These are phyloP conservation scores for Drosophila sp. DNA, from an alignment of 1,140 invertebrate species.

Conservation along the genomic window DNA sequence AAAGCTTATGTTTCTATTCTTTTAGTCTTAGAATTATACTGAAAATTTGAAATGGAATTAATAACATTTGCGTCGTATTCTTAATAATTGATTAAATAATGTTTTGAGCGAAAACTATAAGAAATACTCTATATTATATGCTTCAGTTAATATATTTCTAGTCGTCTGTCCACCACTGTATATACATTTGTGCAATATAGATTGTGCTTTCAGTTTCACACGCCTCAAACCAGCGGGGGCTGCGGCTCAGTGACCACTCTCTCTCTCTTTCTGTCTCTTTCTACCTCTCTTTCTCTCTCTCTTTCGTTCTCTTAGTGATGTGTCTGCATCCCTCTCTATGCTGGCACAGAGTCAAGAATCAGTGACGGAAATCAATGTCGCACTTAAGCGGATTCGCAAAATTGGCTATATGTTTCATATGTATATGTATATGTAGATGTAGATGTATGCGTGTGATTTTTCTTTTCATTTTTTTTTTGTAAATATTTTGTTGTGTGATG, in stretches of 20 bases:
- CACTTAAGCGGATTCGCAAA: slow-evolving; percentile 81
- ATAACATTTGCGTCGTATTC: too few species aligned
- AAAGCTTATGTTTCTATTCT: too few species aligned
- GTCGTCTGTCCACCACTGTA: not conserved
- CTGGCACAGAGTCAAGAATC: slow-evolving; percentile 70
- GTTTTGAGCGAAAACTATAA: too few species aligned
- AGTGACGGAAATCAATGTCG: slow-evolving; percentile 80
- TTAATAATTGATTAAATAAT: too few species aligned
- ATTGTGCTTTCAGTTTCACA: slow-evolving; percentile 46
- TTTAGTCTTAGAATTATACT: too few species aligned
- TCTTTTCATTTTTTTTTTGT: slow-evolving; percentile 4
- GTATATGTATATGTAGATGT: not conserved
- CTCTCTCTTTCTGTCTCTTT: slow-evolving; percentile 4
- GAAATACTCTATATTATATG: too few species aligned
- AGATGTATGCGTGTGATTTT: not conserved
- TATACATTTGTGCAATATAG: slow-evolving; percentile 32
- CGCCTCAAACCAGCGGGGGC: slow-evolving; percentile 8
- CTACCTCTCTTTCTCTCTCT: slow-evolving; percentile 11
- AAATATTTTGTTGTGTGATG: slow-evolving; percentile 25
- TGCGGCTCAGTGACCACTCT: slow-evolving; percentile 3
- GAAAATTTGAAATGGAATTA: too few species aligned
- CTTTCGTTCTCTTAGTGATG: not conserved
- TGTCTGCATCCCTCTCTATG: not conserved
- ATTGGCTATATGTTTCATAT: slow-evolving; percentile 77
- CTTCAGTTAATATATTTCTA: not conserved